Evolutionary conservation across 2,797 vertebrate genomes (phyloP).

Genomic region (Urosaurus nigricauda): DNA sequence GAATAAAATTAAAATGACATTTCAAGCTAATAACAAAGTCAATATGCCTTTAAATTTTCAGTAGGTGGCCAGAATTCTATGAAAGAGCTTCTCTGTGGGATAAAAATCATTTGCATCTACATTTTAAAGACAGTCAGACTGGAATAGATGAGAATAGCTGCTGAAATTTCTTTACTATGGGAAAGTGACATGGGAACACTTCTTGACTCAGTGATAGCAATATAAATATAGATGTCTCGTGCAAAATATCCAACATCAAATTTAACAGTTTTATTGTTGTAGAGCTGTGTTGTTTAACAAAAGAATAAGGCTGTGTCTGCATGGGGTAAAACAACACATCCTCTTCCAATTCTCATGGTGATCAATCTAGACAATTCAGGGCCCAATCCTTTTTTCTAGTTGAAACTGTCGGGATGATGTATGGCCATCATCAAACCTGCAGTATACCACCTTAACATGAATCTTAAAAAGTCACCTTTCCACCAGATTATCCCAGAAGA

Average conservation of each 20-base stretch:
- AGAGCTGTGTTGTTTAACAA: neutral
- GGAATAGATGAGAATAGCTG: neutral
- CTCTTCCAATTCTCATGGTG: too few species aligned
- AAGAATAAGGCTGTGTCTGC: neutral
- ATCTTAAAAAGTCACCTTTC: too few species aligned
- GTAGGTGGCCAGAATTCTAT: neutral
- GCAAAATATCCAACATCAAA: neutral
- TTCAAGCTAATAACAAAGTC: conserved; percentile 29
- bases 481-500: too few species aligned
- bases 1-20: conserved; percentile 27
- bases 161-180: neutral
- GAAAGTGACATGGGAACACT: neutral
- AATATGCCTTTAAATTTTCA: conserved; percentile 47
- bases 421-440: too few species aligned
- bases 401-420: too few species aligned
- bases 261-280: too few species aligned
- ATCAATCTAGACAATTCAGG: too few species aligned
- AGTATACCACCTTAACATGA: too few species aligned
- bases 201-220: neutral
- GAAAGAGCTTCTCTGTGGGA: neutral
- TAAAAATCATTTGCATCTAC: conserved; percentile 10
- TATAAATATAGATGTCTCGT: neutral
- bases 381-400: too few species aligned
- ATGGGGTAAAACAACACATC: too few species aligned
- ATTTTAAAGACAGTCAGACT: conserved; percentile 15